These are phyloP conservation scores for Amphiduros pacificus DNA, from an alignment of 2,888 invertebrate species.

Conservation along the genomic window DNA sequence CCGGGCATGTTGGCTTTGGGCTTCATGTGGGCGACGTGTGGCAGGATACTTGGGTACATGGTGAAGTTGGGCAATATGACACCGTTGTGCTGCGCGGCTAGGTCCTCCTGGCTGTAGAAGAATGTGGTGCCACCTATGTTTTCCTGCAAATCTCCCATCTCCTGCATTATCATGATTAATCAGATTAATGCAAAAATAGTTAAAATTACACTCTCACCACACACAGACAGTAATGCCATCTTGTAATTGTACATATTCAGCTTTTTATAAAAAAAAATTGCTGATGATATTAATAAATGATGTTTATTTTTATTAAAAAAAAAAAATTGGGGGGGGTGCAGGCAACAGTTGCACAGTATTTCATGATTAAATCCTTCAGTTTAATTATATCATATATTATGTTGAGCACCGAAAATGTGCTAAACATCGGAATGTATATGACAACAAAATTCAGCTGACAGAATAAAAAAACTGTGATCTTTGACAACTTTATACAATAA, in stretches of 20 bases:
- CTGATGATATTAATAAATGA: background rate
- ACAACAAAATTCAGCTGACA: too few species aligned
- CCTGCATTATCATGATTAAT: too few species aligned
- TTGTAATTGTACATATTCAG: too few species aligned
- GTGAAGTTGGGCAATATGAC: conserved; percentile 59
- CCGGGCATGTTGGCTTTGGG: conserved; percentile 54
- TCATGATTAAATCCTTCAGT: background rate
- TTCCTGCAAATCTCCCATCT: conserved; percentile 41
- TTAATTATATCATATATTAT: background rate
- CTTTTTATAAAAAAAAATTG: too few species aligned
- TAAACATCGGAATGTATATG: too few species aligned
- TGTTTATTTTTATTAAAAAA: background rate
- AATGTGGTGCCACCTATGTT: conserved; percentile 85
- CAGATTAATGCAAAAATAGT: too few species aligned
- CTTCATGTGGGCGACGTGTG: conserved; percentile 60
- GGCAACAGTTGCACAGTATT: background rate
- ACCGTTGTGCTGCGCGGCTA: conserved; percentile 45
- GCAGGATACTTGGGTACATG: conserved; percentile 56
- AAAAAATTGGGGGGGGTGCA: background rate
- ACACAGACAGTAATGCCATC: too few species aligned
- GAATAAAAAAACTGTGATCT: too few species aligned
- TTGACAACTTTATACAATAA: too few species aligned
- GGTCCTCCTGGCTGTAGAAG: conserved; percentile 70
- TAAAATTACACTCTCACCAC: too few species aligned
- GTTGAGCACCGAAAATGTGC: background rate